Evolutionary conservation across 2,888 invertebrate species (phyloP).

Genomic region (Yponomeuta sedellus): DNA sequence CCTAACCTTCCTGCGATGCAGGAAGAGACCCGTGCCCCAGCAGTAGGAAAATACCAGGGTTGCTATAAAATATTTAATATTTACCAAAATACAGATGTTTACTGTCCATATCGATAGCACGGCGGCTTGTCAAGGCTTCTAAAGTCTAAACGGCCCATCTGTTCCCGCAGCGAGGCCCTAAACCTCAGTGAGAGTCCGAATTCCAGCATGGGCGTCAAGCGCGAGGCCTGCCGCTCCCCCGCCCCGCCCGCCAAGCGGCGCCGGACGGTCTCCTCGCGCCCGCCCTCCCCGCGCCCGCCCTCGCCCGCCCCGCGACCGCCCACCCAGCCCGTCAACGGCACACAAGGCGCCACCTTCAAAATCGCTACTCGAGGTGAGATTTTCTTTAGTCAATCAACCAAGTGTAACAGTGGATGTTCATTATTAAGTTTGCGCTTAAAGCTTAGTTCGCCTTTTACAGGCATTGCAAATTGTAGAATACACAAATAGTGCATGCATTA

Average conservation of each 20-base stretch:
- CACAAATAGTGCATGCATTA: too few relatives aligned
- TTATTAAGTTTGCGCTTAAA: too few relatives aligned
- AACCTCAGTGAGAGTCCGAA: constrained; percentile 84
- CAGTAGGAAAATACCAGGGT: too few relatives aligned
- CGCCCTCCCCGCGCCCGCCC: constrained; percentile 45
- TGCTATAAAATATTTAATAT: too few relatives aligned
- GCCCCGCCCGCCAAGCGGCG: constrained; percentile 80
- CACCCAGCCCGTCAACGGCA: constrained; percentile 36
- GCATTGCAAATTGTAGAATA: too few relatives aligned
- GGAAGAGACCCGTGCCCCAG: too few relatives aligned
- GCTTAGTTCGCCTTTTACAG: background rate
- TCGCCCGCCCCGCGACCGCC: constrained; percentile 29
- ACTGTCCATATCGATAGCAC: too few relatives aligned
- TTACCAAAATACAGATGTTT: too few relatives aligned
- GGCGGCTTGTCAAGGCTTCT: background rate
- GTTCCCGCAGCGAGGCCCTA: constrained; percentile 82
- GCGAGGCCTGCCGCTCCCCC: constrained; percentile 68
- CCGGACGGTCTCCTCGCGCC: constrained; percentile 53
- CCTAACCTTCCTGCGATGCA: too few relatives aligned
- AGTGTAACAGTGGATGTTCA: too few relatives aligned
- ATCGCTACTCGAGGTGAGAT: constrained; percentile 86
- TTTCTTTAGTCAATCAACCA: too few relatives aligned
- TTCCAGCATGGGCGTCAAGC: constrained; percentile 55
- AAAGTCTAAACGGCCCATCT: constrained; percentile 12
- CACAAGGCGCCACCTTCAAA: constrained; percentile 86